Evolutionary conservation across 2,888 invertebrate genomes (phyloP).

Genomic region (Ochropacha duplaris): DNA sequence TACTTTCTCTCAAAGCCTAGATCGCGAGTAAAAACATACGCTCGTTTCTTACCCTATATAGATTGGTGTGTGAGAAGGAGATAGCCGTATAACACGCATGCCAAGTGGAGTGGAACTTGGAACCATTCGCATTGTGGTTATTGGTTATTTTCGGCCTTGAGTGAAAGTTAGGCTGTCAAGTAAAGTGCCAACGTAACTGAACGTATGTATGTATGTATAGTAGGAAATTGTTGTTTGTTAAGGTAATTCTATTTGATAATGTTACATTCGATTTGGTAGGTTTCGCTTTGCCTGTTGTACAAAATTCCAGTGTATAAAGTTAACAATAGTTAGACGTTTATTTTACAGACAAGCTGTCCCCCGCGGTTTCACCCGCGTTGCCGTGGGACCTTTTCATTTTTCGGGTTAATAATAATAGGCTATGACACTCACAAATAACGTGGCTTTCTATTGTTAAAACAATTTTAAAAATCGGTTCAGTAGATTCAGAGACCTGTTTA

Average conservation of each 20-base stretch:
- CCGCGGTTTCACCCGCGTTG: too few species aligned
- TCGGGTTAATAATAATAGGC: too few species aligned
- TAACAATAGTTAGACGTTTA: too few species aligned
- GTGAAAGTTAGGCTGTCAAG: slow-evolving; percentile 56
- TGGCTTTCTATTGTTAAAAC: too few species aligned
- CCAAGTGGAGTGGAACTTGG: slow-evolving; percentile 49
- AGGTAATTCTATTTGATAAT: slow-evolving; percentile 13
- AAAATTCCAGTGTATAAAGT: too few species aligned
- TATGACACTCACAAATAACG: too few species aligned
- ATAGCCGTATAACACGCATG: slow-evolving; percentile 44
- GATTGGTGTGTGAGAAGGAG: slow-evolving; percentile 43
- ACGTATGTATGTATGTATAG: not conserved
- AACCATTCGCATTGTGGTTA: slow-evolving; percentile 19
- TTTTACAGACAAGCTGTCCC: too few species aligned
- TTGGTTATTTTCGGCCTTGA: slow-evolving; percentile 69
- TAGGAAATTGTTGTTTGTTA: slow-evolving; percentile 4
- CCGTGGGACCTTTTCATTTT: too few species aligned
- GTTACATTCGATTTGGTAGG: not conserved
- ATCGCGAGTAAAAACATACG: slow-evolving; percentile 30
- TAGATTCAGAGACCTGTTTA: too few species aligned
- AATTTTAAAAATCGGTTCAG: too few species aligned
- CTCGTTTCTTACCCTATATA: slow-evolving; percentile 35
- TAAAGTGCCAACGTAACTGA: not conserved
- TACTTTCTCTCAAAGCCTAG: slow-evolving; percentile 64
- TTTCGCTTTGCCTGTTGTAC: not conserved